phyloP scores from a whole-genome alignment of 2,113 vertebrate genomes.

The Sphaerodactylus townsendi region DNA sequence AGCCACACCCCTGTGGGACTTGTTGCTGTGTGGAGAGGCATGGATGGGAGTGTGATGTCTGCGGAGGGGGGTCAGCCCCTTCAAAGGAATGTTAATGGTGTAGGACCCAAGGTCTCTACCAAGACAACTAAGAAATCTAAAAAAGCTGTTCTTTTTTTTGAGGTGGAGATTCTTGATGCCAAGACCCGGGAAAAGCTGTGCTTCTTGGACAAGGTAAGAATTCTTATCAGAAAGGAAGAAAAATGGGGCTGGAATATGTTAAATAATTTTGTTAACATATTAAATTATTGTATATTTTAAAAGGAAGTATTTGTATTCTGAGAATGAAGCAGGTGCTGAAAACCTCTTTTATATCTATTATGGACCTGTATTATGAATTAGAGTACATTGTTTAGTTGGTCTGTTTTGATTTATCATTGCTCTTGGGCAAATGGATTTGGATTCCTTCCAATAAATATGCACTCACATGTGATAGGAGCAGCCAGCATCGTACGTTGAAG shows the following conservation, averaged over 20 bases:
- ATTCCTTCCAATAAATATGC: background rate
- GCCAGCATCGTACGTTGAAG: background rate
- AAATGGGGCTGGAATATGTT: background rate
- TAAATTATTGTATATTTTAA: background rate
- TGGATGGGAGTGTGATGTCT: slow-evolving; percentile 79
- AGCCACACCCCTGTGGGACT: slow-evolving; percentile 2
- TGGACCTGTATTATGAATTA: background rate
- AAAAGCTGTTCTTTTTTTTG: slow-evolving; percentile 92
- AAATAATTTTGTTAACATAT: background rate
- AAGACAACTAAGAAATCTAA: slow-evolving; percentile 85
- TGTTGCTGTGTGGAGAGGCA: slow-evolving; percentile 31
- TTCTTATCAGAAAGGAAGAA: background rate
- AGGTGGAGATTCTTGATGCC: slow-evolving; percentile 97
- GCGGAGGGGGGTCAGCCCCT: slow-evolving; percentile 74
- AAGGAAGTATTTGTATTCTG: background rate
- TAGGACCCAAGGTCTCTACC: slow-evolving; percentile 52
- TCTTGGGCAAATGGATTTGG: background rate
- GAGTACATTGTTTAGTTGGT: background rate
- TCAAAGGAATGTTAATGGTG: slow-evolving; percentile 19
- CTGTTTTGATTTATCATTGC: background rate
- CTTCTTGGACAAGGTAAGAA: slow-evolving; percentile 93
- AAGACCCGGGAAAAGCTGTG: slow-evolving; percentile 94
- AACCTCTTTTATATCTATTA: background rate
- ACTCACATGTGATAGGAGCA: background rate
- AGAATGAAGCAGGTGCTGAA: background rate